A percentile compares a stretch with the other conserved stretches of the same genome.
Evolutionary conservation across 2,797 vertebrate species (phyloP).

Genomic region (Lepus townsendii): DNA sequence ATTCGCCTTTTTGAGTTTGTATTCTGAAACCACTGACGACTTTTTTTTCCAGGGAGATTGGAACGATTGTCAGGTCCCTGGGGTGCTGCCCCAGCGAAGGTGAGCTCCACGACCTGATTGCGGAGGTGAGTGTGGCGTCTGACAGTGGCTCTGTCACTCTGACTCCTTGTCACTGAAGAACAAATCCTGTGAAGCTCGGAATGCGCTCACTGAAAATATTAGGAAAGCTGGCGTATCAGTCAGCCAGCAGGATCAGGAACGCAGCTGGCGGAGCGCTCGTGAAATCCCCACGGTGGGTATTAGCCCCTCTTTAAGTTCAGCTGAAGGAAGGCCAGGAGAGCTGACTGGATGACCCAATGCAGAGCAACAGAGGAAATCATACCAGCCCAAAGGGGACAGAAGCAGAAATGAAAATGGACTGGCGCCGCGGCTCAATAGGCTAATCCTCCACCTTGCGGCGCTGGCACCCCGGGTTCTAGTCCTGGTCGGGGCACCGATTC

Average conservation of each 20-base stretch:
- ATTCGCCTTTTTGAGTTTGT: neutral
- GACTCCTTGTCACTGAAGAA: neutral
- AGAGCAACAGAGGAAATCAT: neutral
- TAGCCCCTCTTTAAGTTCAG: neutral
- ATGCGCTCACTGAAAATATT: neutral
- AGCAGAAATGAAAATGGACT: neutral
- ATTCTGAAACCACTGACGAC: conserved; percentile 13
- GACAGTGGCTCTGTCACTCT: neutral
- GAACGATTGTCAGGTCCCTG: conserved; percentile 94
- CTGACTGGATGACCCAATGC: neutral
- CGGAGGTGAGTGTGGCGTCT: conserved; percentile 89
- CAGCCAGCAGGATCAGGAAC: neutral
- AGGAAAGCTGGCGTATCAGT: neutral
- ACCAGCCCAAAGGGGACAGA: neutral
- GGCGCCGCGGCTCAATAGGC: too few species aligned
- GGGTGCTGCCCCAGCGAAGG: conserved; percentile 94
- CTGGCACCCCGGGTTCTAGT: too few species aligned
- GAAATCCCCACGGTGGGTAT: neutral
- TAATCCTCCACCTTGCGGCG: too few species aligned
- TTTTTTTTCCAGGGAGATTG: conserved; percentile 91
- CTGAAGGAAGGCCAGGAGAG: neutral
- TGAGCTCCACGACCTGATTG: conserved; percentile 93
- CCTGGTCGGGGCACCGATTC: too few species aligned
- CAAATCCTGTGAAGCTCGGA: neutral
- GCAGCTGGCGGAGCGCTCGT: neutral